phyloP scores from a whole-genome alignment of 2,113 vertebrate genomes.

The Nymphicus hollandicus region DNA sequence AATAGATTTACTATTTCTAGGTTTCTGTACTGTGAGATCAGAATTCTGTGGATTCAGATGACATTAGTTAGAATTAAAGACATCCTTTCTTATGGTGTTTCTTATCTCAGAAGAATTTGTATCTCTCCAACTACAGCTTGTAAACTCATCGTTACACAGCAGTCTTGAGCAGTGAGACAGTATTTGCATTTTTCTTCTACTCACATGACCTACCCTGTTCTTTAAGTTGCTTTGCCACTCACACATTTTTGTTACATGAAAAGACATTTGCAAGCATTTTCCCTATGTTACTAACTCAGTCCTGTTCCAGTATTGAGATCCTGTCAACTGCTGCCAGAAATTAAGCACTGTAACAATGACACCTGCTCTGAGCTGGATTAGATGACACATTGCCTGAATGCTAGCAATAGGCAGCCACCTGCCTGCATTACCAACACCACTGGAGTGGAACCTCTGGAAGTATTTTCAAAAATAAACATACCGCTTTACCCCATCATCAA shows the following conservation, averaged over 20 bases:
- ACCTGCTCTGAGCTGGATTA: constrained; percentile 12
- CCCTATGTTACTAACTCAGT: neutral
- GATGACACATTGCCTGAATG: neutral
- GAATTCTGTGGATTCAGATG: neutral
- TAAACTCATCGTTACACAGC: neutral
- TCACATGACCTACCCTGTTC: neutral
- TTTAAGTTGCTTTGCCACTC: neutral
- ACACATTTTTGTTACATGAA: neutral
- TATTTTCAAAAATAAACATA: neutral
- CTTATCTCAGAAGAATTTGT: neutral
- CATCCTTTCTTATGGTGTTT: neutral
- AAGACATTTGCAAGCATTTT: neutral
- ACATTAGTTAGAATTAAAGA: neutral
- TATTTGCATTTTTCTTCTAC: neutral
- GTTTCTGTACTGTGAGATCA: neutral
- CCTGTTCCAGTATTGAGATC: neutral
- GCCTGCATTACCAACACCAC: neutral
- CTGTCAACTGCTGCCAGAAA: neutral
- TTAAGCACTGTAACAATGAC: neutral
- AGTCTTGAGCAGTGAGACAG: neutral
- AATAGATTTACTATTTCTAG: neutral
- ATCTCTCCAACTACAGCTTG: neutral
- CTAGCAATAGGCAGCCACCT: neutral
- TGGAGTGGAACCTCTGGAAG: neutral
- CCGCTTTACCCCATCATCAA: neutral